Percentiles rank a stretch among this genome's conserved stretches.
Conservation (phyloP, 2,888 invertebrate genomes). For the Callyntrura sp. region DNA sequence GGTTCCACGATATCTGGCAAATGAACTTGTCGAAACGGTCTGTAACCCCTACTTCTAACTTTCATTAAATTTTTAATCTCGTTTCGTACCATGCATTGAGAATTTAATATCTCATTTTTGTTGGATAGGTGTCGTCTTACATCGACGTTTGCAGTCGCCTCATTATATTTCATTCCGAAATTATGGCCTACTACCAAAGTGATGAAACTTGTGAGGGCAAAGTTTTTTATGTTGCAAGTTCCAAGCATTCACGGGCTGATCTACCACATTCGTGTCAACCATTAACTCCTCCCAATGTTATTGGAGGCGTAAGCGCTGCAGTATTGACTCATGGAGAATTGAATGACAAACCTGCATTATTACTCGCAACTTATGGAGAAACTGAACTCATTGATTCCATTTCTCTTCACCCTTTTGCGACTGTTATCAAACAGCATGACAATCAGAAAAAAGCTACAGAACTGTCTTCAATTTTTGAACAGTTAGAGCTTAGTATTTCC, state of each 20-base stretch:
- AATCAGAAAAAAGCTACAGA: neutral
- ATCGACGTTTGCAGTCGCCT: conserved; percentile 65
- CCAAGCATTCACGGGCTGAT: conserved; percentile 52
- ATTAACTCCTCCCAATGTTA: conserved; percentile 78
- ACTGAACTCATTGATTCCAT: conserved; percentile 81
- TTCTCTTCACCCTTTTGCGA: conserved; percentile 77
- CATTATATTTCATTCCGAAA: conserved; percentile 78
- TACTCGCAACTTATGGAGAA: conserved; percentile 78
- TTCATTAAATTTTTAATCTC: neutral
- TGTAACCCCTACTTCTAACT: conserved; percentile 4
- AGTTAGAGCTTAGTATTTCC: conserved; percentile 63
- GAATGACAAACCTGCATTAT: conserved; percentile 67
- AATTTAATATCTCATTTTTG: conserved; percentile 6
- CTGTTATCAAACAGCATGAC: conserved; percentile 46
- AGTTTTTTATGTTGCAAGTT: conserved; percentile 75
- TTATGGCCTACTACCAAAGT: conserved; percentile 72
- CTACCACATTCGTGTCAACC: conserved; percentile 37
- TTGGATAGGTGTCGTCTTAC: conserved; percentile 65
- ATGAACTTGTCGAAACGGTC: conserved; percentile 77
- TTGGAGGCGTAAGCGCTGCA: conserved; percentile 80
- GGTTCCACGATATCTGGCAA: conserved; percentile 76
- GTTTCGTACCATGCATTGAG: too few relatives aligned
- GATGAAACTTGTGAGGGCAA: conserved; percentile 72
- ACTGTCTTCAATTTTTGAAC: conserved; percentile 68
- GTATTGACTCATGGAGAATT: conserved; percentile 76